Evolutionary conservation across 2,888 invertebrate genomes (phyloP).

Genomic region (Chrysotoxum bicinctum): DNA sequence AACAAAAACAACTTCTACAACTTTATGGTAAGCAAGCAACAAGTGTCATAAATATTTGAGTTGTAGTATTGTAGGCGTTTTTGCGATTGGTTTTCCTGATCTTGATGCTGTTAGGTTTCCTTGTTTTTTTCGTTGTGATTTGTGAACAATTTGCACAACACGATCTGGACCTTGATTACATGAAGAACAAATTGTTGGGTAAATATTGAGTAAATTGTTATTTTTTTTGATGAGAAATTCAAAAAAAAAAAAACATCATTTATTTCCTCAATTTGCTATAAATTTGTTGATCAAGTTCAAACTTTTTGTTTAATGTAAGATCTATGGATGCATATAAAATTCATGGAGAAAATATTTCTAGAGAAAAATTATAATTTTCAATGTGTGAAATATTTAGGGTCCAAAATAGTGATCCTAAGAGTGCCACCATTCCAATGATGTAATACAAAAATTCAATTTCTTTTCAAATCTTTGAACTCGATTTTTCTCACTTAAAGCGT

Average conservation of each 20-base stretch:
- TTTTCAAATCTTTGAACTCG: too few species aligned
- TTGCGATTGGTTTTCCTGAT: conserved; percentile 59
- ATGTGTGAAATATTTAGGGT: too few species aligned
- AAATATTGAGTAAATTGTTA: neutral
- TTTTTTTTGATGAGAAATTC: neutral
- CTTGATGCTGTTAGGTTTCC: conserved; percentile 41
- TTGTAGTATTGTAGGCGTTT: conserved; percentile 62
- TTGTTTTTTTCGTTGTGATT: conserved; percentile 45
- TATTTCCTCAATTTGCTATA: neutral
- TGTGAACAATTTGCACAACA: conserved; percentile 62
- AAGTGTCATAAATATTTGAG: conserved; percentile 70
- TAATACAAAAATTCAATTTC: too few species aligned
- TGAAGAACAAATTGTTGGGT: conserved; percentile 36
- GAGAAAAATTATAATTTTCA: too few species aligned
- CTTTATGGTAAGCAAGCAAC: conserved; percentile 32
- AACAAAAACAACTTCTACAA: neutral
- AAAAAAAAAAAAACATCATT: neutral
- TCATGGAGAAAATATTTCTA: too few species aligned
- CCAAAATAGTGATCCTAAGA: too few species aligned
- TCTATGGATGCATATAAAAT: too few species aligned
- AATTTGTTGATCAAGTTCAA: neutral
- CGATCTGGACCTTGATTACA: conserved; percentile 60
- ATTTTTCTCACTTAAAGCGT: too few species aligned
- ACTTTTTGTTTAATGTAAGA: too few species aligned
- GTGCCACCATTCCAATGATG: too few species aligned